Percentiles rank a stretch among this genome's conserved stretches.
Conservation (phyloP, 2,888 invertebrate species). For the Elegia similella region DNA sequence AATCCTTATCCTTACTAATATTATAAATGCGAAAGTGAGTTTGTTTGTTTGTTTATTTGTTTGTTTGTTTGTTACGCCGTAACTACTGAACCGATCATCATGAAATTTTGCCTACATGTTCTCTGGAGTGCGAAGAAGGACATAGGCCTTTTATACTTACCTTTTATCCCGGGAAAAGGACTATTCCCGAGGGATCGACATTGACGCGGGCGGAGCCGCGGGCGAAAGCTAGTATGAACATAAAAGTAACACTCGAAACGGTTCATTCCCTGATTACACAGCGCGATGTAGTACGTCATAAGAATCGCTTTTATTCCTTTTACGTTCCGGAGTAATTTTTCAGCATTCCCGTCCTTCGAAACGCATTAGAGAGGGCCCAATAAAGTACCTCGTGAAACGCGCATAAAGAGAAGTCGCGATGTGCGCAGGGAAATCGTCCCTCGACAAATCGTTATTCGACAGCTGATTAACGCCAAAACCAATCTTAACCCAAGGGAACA, state of each 20-base stretch:
- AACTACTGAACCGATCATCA: no score
- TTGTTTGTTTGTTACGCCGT: no score
- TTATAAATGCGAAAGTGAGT: no score
- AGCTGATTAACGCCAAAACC: background rate
- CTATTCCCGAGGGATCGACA: no score
- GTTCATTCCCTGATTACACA: background rate
- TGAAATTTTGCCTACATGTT: no score
- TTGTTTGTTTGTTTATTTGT: no score
- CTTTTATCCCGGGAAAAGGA: no score
- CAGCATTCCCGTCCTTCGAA: slow-evolving; percentile 25
- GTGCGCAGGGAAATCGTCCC: slow-evolving; percentile 34
- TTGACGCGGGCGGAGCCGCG: no score
- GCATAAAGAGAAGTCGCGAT: slow-evolving; percentile 39
- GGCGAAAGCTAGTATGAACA: slow-evolving; percentile 1
- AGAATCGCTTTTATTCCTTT: slow-evolving; percentile 5
- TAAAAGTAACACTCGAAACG: background rate
- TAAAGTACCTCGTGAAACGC: slow-evolving; percentile 40
- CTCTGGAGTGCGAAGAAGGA: no score
- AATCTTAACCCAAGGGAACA: slow-evolving; percentile 15
- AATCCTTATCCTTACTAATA: no score
- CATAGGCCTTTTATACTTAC: no score
- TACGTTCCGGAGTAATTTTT: slow-evolving; percentile 12
- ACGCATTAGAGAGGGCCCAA: slow-evolving; percentile 41
- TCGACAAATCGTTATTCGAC: slow-evolving; percentile 17
- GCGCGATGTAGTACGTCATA: background rate